Evolutionary conservation across 2,113 vertebrate species (phyloP).

Genomic region (Procavia capensis): DNA sequence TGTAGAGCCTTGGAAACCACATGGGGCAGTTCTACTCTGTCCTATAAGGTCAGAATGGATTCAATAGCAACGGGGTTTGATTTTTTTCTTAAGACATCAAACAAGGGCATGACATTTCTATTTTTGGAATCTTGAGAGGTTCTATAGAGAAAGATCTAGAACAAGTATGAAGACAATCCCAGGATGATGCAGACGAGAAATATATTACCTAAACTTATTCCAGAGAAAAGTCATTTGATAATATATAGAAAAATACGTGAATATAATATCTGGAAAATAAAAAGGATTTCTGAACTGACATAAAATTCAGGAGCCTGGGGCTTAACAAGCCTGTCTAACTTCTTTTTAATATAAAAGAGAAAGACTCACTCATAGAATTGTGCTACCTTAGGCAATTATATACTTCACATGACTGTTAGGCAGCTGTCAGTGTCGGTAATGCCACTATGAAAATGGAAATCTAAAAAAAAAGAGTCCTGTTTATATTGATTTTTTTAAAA

Average conservation of each 20-base stretch:
- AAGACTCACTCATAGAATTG: slow-evolving; percentile 51
- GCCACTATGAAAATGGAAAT: slow-evolving; percentile 77
- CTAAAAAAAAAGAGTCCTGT: slow-evolving; percentile 65
- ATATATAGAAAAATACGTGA: slow-evolving; percentile 72
- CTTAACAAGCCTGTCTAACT: slow-evolving; percentile 73
- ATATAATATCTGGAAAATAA: slow-evolving; percentile 75
- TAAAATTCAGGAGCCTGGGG: slow-evolving; percentile 76
- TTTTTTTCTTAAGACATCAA: not conserved
- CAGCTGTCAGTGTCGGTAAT: slow-evolving; percentile 73
- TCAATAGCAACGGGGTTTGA: not conserved
- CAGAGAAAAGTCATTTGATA: slow-evolving; percentile 59
- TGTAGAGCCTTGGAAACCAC: not conserved
- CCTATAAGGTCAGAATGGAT: not conserved
- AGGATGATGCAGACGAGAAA: slow-evolving; percentile 52
- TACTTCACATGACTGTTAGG: slow-evolving; percentile 75
- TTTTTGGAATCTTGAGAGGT: not conserved
- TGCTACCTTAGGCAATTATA: slow-evolving; percentile 78
- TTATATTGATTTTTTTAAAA: slow-evolving; percentile 79
- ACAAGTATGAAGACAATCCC: not conserved
- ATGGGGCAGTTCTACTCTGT: not conserved
- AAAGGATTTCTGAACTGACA: slow-evolving; percentile 76
- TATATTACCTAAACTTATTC: slow-evolving; percentile 58
- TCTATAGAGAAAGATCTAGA: slow-evolving; percentile 10
- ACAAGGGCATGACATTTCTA: not conserved
- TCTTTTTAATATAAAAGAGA: slow-evolving; percentile 81